These are phyloP conservation scores for Phodopus roborovskii DNA, from an alignment of 2,113 vertebrate species.

Conservation along the genomic window DNA sequence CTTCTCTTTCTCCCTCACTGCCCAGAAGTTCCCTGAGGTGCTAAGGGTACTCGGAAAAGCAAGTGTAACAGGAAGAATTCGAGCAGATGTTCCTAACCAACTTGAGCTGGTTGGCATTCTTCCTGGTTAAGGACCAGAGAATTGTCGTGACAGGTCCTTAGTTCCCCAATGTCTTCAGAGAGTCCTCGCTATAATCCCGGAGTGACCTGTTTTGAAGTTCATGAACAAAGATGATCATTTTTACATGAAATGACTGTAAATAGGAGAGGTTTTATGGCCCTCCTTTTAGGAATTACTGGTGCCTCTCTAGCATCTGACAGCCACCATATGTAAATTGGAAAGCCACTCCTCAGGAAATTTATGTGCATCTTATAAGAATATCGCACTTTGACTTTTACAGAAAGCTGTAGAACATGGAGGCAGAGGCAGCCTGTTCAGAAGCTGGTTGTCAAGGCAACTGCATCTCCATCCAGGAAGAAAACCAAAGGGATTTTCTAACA, in stretches of 20 bases:
- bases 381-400: slow-evolving; percentile 57
- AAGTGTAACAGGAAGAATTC: background rate
- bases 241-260: background rate
- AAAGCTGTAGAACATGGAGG: slow-evolving; percentile 28
- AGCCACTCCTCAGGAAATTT: slow-evolving; percentile 37
- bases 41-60: background rate
- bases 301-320: background rate
- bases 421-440: slow-evolving; percentile 70
- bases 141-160: background rate
- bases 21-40: slow-evolving; percentile 5
- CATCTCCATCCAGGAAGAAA: slow-evolving; percentile 55
- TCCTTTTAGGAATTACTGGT: background rate
- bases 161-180: background rate
- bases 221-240: background rate
- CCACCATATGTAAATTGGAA: slow-evolving; percentile 4
- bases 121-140: background rate
- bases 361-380: slow-evolving; percentile 54
- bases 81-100: background rate
- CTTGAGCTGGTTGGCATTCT: background rate
- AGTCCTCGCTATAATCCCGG: background rate
- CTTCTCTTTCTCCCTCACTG: background rate
- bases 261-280: background rate
- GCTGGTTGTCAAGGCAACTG: slow-evolving; percentile 75
- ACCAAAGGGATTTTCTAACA: slow-evolving; percentile 29
- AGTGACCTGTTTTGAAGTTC: background rate